Base-by-base conservation (phyloP, 2,797 vertebrate genomes). In the Onychomys arenicola region DNA sequence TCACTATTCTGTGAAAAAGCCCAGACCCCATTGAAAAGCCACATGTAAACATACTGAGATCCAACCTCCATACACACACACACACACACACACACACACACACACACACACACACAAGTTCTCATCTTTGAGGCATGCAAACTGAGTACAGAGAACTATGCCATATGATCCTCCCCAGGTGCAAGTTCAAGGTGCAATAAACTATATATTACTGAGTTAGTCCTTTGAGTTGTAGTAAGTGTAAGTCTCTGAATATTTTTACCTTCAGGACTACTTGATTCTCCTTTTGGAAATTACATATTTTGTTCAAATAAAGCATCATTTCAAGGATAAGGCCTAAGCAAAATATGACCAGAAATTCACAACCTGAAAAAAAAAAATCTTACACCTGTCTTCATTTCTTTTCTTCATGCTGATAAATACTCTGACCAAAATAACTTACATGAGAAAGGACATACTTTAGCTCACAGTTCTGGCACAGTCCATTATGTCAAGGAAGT, bases 291-390 rank as follows among this genome's bases (percentile, higher is more conserved):
- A 76, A 76, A 76, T 40, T 46, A 75, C 9, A 82, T 5, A 88
- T 34, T 80, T 67, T 77, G 29, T 13, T 94, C 34, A 94, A 92
- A 92, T 63, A 77, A 86, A 93, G 85, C 65, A 85, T 78, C 80
- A 34, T 77, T 88, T 77, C 46, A 93, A 37, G 27, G 52, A 8
- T 59, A 65, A 63, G 10, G 59, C 76, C 76, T 77, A 86, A 94
- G 49, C 25, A 96, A 90, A n/a, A 34, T 37, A 82, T 52, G 10
- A 25, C 57, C 46, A 86, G 37, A 93, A 91, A 89, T 8, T 73
- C 23, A 67, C n/a, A 32, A 78, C 13, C 65, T 59, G 59, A 52
- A 57, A 80, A 87, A 61, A 90, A 3, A 94, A 90, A 90, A 23
- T 81, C 34, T 37, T 37, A n/a, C 8, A 52, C 7, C 46, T 32